Conservation (phyloP, 2,113 vertebrate genomes). For the Arvicanthis niloticus region DNA sequence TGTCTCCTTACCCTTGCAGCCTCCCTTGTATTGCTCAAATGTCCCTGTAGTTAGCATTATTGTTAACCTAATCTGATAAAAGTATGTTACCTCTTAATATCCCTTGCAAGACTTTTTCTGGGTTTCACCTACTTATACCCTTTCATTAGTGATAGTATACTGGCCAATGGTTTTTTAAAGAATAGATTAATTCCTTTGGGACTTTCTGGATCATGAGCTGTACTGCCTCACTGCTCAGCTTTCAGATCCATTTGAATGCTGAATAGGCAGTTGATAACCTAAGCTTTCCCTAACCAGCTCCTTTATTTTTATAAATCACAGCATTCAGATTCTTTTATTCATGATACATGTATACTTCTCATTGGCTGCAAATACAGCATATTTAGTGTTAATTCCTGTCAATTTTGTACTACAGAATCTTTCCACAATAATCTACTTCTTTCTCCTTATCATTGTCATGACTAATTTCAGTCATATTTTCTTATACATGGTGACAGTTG, state of each 20-base stretch:
- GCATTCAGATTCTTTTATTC: neutral
- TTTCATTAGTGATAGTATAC: neutral
- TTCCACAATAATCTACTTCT: neutral
- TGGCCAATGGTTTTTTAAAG: neutral
- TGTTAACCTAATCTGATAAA: neutral
- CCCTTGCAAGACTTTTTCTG: neutral
- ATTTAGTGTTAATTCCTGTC: neutral
- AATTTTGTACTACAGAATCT: neutral
- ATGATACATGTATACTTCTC: neutral
- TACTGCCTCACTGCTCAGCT: neutral
- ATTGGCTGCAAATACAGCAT: neutral
- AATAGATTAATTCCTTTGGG: neutral
- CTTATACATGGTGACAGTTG: neutral
- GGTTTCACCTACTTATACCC: neutral
- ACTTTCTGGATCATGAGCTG: neutral
- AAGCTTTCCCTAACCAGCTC: neutral
- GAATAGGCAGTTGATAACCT: neutral
- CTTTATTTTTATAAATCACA: neutral
- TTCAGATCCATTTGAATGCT: slow-evolving; percentile 34
- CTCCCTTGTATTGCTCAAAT: neutral
- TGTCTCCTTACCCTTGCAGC: neutral
- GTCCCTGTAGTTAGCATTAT: neutral
- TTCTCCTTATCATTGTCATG: neutral
- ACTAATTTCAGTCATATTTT: neutral
- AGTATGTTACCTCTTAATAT: accelerated